Percentiles rank a stretch among this genome's conserved stretches.
These are phyloP conservation scores for Leptoclinus maculatus DNA, from an alignment of 2,797 vertebrate species.

Conservation along the genomic window DNA sequence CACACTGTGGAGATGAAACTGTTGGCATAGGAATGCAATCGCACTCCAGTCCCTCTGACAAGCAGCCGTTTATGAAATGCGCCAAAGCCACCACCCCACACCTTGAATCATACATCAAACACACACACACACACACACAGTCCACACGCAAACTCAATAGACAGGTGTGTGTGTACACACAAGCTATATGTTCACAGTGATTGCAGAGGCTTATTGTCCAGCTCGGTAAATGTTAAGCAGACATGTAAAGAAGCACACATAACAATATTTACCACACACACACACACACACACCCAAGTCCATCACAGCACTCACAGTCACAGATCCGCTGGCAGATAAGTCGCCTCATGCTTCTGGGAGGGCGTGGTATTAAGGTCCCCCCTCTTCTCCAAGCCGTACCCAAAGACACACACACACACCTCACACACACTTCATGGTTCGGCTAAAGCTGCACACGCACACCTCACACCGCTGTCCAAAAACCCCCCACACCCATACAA, in stretches of 20 bases:
- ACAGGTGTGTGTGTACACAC: neutral
- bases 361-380: conserved; percentile 69
- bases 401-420: conserved; percentile 65
- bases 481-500: conserved; percentile 85
- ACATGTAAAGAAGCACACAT: conserved; percentile 7
- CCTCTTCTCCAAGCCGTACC: conserved; percentile 74
- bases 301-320: conserved; percentile 95
- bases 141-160: conserved; percentile 30
- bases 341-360: conserved; percentile 90
- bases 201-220: conserved; percentile 8
- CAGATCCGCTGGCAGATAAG: conserved; percentile 99
- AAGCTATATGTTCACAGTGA: conserved; percentile 6
- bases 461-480: conserved; percentile 75
- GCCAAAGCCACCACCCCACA: conserved; percentile 77
- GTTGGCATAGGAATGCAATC: conserved; percentile 63
- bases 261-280: conserved; percentile 17
- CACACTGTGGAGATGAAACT: conserved; percentile 49
- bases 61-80: conserved; percentile 68
- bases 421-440: conserved; percentile 77
- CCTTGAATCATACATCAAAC: conserved; percentile 57
- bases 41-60: conserved; percentile 63
- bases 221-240: conserved; percentile 9
- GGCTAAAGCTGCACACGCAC: conserved; percentile 73
- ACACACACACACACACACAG: conserved; percentile 16
- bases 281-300: conserved; percentile 71